Evolutionary conservation across 1,140 invertebrate genomes (phyloP), one percentile per base, ranked within the genome.

Genomic region (Pseudachorutes palmiensis): DNA sequence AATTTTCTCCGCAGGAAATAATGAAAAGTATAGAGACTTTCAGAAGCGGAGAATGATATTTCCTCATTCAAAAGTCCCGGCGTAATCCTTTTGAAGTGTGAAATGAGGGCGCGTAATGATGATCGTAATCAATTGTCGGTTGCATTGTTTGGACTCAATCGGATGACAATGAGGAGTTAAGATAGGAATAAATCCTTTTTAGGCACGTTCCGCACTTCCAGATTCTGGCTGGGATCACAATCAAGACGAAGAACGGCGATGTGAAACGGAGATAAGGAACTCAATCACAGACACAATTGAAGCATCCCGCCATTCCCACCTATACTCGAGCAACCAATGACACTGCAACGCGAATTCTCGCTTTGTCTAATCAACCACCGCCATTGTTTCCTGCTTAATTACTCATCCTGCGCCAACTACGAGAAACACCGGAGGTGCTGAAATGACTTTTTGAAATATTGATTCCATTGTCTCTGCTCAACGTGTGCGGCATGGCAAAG

Each of bases 51-150:
- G n/a, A n/a, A n/a, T n/a, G n/a, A n/a, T n/a, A n/a, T n/a, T n/a
- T n/a, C n/a, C n/a, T n/a, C n/a, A n/a, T n/a, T n/a, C n/a, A n/a
- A n/a, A n/a, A n/a, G n/a, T n/a, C n/a, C n/a, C n/a, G n/a, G n/a
- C n/a, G n/a, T n/a, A 55, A 55, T 55, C 51, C 51, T 55, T 55
- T 55, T 55, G 51, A 55, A 55, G 51, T 55, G 51, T 55, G 51
- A 55, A 55, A 55, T 55, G 51, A 55, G 51, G 5, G 36, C 24
- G 51, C 51, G 51, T 55, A 55, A 55, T 55, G 51, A 55, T 55
- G 51, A 55, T 55, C 51, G 51, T 55, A 55, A 55, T 55, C 51
- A 55, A 55, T 9, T n/a, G n/a, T n/a, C 51, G 51, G 51, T 55
- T 22, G 51, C 51, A 55, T 55, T 55, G 51, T 55, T 55, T 55